phyloP scores from a whole-genome alignment of 2,888 invertebrate genomes.

The Patella depressa region DNA sequence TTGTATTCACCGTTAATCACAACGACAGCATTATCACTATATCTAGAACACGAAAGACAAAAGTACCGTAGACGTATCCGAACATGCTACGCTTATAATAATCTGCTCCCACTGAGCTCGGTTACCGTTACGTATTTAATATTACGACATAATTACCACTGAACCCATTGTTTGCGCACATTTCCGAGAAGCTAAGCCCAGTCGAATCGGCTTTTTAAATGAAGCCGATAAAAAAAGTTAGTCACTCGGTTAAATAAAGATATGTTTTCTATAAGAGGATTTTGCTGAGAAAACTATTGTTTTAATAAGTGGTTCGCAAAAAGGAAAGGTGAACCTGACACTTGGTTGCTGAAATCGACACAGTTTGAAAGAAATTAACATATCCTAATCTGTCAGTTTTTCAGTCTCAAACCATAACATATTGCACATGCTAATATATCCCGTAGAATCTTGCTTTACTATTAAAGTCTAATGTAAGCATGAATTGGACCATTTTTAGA shows the following conservation, averaged over 20 bases:
- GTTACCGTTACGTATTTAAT: not conserved
- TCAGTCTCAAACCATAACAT: too few species aligned
- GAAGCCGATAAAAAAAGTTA: constrained; percentile 1
- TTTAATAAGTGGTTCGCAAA: not conserved
- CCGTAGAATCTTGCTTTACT: too few species aligned
- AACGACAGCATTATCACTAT: too few species aligned
- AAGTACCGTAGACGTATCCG: not conserved
- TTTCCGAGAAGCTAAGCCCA: not conserved
- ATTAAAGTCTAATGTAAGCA: too few species aligned
- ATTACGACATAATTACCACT: not conserved
- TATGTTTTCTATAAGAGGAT: not conserved
- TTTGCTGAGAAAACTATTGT: not conserved
- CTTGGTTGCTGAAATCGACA: not conserved
- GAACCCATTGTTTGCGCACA: not conserved
- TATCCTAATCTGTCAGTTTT: too few species aligned
- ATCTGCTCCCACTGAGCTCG: not conserved
- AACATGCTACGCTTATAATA: not conserved
- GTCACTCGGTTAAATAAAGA: not conserved
- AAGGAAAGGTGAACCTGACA: not conserved
- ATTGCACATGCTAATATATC: too few species aligned
- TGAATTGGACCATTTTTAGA: too few species aligned
- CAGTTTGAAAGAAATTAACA: not conserved
- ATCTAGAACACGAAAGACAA: not conserved
- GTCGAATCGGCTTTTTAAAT: not conserved
- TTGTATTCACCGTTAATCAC: not conserved